Percentiles rank a stretch among this genome's conserved stretches.
phyloP scores from a whole-genome alignment of 2,113 vertebrate genomes.

The Hippocampus zosterae region DNA sequence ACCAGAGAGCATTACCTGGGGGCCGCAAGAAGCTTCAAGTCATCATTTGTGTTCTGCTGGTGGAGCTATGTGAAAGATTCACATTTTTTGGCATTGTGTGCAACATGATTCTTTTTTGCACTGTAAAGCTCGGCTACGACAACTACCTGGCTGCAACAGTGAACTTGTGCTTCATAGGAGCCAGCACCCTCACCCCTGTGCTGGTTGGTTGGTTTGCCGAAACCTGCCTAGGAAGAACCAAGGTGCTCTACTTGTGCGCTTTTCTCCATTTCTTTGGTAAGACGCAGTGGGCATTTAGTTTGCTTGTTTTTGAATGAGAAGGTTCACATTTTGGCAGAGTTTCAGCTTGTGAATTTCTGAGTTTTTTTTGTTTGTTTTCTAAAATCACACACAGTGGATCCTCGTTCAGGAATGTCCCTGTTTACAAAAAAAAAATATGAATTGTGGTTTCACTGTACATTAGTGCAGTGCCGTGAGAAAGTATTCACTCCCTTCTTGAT shows the following conservation, averaged over 20 bases:
- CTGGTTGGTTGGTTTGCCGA: constrained; percentile 81
- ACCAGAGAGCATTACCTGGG: constrained; percentile 31
- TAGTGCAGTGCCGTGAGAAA: too few relatives aligned
- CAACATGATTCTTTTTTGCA: constrained; percentile 91
- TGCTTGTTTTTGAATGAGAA: neutral
- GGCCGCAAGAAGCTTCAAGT: constrained; percentile 71
- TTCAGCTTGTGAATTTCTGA: too few relatives aligned
- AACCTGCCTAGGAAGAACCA: constrained; percentile 74
- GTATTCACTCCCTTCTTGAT: too few relatives aligned
- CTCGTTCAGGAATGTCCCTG: too few relatives aligned
- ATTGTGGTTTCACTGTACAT: too few relatives aligned
- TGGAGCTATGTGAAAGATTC: constrained; percentile 87
- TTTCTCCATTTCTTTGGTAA: constrained; percentile 89
- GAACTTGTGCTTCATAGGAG: constrained; percentile 86
- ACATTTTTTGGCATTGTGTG: constrained; percentile 88
- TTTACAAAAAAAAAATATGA: too few relatives aligned
- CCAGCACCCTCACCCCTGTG: constrained; percentile 73
- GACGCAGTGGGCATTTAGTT: constrained; percentile 24
- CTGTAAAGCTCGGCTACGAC: constrained; percentile 76
- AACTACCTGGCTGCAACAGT: constrained; percentile 81
- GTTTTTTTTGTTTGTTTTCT: too few relatives aligned
- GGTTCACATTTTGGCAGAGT: neutral
- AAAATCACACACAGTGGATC: too few relatives aligned
- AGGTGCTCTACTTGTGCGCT: constrained; percentile 77
- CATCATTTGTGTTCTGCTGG: constrained; percentile 80